Conservation (phyloP, 2,113 vertebrate species). For the Hymenochirus boettgeri region DNA sequence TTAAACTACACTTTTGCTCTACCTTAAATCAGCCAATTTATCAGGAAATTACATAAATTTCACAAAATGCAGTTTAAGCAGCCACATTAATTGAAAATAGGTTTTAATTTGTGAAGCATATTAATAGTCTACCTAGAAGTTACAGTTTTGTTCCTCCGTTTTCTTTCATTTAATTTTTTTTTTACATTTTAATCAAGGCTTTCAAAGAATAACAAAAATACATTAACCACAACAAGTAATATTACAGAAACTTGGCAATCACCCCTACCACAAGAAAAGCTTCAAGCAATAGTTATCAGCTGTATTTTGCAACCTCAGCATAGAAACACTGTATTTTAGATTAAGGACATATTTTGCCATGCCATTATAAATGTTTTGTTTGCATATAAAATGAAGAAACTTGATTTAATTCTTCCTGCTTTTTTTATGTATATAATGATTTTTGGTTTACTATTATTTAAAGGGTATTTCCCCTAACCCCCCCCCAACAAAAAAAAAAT, state of each 20-base stretch:
- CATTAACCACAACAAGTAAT: not conserved
- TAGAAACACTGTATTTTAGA: conserved; percentile 77
- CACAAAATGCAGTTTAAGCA: conserved; percentile 42
- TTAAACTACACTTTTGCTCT: conserved; percentile 26
- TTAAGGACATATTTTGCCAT: conserved; percentile 58
- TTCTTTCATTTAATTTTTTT: conserved; percentile 35
- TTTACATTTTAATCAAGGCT: not conserved
- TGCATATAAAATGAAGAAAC: conserved; percentile 70
- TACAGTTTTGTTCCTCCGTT: conserved; percentile 14
- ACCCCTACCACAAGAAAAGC: conserved; percentile 42
- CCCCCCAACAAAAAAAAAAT: too few relatives aligned
- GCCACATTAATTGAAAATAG: conserved; percentile 47
- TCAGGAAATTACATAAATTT: conserved; percentile 50
- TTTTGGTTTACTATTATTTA: not conserved
- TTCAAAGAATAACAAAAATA: not conserved
- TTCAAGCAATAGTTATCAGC: conserved; percentile 50
- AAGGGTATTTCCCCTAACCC: too few relatives aligned
- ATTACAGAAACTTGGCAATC: conserved; percentile 5
- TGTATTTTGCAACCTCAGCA: conserved; percentile 52
- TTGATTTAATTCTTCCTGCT: conserved; percentile 62
- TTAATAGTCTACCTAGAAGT: conserved; percentile 36
- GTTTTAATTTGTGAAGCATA: conserved; percentile 43
- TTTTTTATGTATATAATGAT: conserved; percentile 57
- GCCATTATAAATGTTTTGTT: conserved; percentile 69
- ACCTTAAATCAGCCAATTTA: conserved; percentile 41